A percentile compares a stretch with the other conserved stretches of the same genome.
Conservation (phyloP, 2,797 vertebrate species). For the Agapornis canus region DNA sequence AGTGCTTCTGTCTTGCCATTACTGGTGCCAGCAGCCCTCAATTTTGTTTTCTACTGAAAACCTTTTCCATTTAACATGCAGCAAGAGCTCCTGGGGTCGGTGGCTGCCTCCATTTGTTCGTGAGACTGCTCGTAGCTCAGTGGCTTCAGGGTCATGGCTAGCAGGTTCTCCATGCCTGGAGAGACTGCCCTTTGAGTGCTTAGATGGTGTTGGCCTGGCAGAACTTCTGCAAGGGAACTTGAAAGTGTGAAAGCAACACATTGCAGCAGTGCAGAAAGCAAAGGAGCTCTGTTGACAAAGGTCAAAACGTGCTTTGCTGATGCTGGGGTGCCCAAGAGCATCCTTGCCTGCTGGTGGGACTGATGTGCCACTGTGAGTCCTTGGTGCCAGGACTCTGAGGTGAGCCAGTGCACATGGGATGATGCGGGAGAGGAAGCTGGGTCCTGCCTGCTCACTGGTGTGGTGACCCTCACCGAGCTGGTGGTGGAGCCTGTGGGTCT, state of each 20-base stretch:
- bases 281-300: not conserved
- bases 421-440: not conserved
- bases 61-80: not conserved
- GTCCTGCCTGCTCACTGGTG: rapidly evolving
- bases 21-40: not conserved
- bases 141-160: not conserved
- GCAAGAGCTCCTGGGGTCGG: not conserved
- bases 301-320: not conserved
- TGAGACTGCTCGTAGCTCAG: not conserved
- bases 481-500: rapidly evolving
- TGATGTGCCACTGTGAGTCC: rapidly evolving
- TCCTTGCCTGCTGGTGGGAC: rapidly evolving
- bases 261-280: not conserved
- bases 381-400: not conserved
- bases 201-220: not conserved
- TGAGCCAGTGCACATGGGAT: rapidly evolving
- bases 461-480: rapidly evolving
- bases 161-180: not conserved
- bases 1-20: not conserved
- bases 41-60: not conserved
- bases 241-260: not conserved
- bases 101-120: not conserved
- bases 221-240: not conserved
- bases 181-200: not conserved
- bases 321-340: not conserved